Base-by-base conservation (phyloP, 2,113 vertebrate species). In the Gadus macrocephalus region DNA sequence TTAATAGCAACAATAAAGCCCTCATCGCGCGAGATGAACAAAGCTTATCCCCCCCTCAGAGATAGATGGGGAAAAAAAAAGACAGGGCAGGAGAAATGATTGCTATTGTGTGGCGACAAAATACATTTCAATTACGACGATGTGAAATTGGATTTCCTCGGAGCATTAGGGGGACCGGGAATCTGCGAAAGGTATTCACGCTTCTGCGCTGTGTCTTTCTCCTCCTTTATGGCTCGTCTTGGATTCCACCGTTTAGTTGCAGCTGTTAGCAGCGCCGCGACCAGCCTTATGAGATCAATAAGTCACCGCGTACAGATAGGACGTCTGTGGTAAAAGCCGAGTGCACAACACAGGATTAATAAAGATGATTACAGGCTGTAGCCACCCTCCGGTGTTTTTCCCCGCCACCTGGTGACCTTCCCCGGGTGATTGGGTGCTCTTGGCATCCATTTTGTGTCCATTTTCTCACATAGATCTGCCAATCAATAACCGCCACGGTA, bases 111-210 rank as follows among this genome's bases (percentile, higher is more conserved):
- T 77, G 75, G 79, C 80, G 83, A 88, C 85, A 89, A 90, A 86
- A 90, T 90, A 90, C 79, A 90, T 90, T 89, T 90, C 88, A 90
- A 89, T 90, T 92, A 90, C 74, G 49, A 81, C 82, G 71, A 79
- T 82, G 83, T 88, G 85, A 88, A 91, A 92, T 88, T 89, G 88
- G 87, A 90, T 89, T 89, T 91, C 84, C 81, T 80, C 64, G 79
- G 75, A 80, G 81, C 80, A 87, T 87, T 89, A 89, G 76, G 67
- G 81, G 15, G 77, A 86, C 81, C 68, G 80, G 85, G 81, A 72
- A 87, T 81, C 74, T 76, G 72, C 85, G 85, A 84, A 77, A 82
- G 82, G 69, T 9, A 83, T 87, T 86, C 79, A 82, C 53, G 25
- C 78, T 74, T 70, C 67, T 49, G 42, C 11, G 2, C 11, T 7